Conservation (phyloP, 2,797 vertebrate species). For the Denticeps clupeoides region DNA sequence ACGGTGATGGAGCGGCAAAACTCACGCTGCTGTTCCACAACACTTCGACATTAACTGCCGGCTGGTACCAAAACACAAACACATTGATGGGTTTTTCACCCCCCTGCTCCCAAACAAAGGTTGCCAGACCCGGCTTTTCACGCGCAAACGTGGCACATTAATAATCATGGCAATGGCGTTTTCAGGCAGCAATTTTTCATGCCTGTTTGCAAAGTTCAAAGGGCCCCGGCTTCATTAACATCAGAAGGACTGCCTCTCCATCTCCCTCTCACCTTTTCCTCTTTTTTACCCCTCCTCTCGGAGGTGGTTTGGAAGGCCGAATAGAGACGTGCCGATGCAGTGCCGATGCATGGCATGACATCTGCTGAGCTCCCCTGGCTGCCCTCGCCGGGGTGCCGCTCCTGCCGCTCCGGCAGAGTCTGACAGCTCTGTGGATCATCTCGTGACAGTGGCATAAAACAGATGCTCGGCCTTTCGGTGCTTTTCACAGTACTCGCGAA, state of each 20-base stretch:
- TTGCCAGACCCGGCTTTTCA: slow-evolving; percentile 18
- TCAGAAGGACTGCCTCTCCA: slow-evolving; percentile 31
- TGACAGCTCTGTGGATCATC: too few species aligned
- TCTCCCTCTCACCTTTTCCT: slow-evolving; percentile 23
- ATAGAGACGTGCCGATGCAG: slow-evolving; percentile 23
- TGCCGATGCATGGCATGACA: slow-evolving; percentile 18
- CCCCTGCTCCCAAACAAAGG: slow-evolving; percentile 26
- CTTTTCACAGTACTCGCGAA: too few species aligned
- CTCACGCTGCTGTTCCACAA: slow-evolving; percentile 20
- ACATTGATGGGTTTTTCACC: slow-evolving; percentile 41
- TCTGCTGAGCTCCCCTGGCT: too few species aligned
- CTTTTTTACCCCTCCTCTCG: neutral
- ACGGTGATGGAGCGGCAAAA: slow-evolving; percentile 28
- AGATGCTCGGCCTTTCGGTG: too few species aligned
- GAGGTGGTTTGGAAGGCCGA: slow-evolving; percentile 29
- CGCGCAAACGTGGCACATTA: slow-evolving; percentile 37
- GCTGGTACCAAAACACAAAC: slow-evolving; percentile 30
- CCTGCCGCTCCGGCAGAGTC: too few species aligned
- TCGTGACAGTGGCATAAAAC: too few species aligned
- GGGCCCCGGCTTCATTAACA: slow-evolving; percentile 36
- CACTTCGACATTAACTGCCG: slow-evolving; percentile 48
- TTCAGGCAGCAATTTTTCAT: slow-evolving; percentile 26
- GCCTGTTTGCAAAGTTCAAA: slow-evolving; percentile 34
- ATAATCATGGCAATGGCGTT: slow-evolving; percentile 33
- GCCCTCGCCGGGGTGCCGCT: too few species aligned